Evolutionary conservation across 1,140 invertebrate genomes (phyloP).

Genomic region (Stegodyphus dumicola): DNA sequence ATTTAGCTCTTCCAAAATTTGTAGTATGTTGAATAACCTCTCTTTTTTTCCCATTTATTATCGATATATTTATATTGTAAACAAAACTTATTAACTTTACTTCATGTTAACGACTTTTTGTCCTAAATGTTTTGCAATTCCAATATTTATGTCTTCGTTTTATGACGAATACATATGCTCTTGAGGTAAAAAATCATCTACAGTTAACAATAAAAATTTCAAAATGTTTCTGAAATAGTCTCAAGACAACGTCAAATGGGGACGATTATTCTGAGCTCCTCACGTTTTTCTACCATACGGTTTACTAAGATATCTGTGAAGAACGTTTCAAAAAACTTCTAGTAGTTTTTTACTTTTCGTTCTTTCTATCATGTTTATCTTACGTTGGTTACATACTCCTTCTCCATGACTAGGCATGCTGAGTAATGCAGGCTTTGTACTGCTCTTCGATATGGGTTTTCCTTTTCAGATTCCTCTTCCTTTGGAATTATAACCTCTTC

Average conservation of each 20-base stretch:
- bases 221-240: neutral
- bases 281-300: neutral
- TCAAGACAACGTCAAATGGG: neutral
- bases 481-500: neutral
- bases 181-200: neutral
- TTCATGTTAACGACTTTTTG: neutral
- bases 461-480: neutral
- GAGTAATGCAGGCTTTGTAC: neutral
- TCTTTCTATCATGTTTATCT: neutral
- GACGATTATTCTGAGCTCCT: neutral
- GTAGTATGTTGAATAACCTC: neutral
- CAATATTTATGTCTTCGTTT: neutral
- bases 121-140: neutral
- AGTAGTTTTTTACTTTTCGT: neutral
- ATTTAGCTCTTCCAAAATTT: neutral
- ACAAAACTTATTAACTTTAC: neutral
- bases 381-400: neutral
- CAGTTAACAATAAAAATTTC: neutral
- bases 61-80: neutral
- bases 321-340: neutral
- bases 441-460: neutral
- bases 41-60: neutral
- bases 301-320: neutral
- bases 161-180: neutral
- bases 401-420: neutral